Percentiles rank a stretch among this genome's conserved stretches.
These are phyloP conservation scores for Pyralis farinalis DNA, from an alignment of 2,888 invertebrate genomes.

Conservation along the genomic window DNA sequence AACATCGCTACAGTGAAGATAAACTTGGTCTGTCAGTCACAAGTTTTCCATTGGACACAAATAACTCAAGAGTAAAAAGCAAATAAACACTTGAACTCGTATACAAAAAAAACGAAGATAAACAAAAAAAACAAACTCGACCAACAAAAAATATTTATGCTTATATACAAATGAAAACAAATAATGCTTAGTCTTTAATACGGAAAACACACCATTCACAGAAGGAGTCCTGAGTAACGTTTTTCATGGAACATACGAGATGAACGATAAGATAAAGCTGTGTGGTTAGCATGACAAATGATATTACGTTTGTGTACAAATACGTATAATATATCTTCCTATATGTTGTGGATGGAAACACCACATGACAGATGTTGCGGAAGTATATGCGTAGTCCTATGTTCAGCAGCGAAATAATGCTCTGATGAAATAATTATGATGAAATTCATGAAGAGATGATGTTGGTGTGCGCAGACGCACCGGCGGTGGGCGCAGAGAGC, in stretches of 20 bases:
- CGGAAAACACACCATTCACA: constrained; percentile 30
- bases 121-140: not conserved
- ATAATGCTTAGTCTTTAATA: constrained; percentile 12
- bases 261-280: constrained; percentile 33
- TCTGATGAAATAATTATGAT: constrained; percentile 16
- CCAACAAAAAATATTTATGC: constrained; percentile 15
- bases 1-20: too few species aligned
- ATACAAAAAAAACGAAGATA: not conserved
- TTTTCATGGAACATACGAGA: constrained; percentile 29
- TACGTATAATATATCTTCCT: too few species aligned
- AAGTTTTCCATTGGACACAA: too few species aligned
- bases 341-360: too few species aligned
- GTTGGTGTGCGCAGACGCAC: constrained; percentile 46
- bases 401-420: constrained; percentile 14
- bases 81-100: too few species aligned
- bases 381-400: too few species aligned
- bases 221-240: constrained; percentile 32
- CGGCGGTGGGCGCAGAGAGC: constrained; percentile 41
- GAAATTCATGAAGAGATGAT: constrained; percentile 11
- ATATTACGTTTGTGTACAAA: constrained; percentile 8
- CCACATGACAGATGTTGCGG: too few species aligned
- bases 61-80: too few species aligned
- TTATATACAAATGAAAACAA: constrained; percentile 15
- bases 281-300: constrained; percentile 20
- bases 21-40: too few species aligned